These are phyloP conservation scores for Steinernema carpocapsae DNA, from an alignment of 2,888 invertebrate genomes.

Conservation along the genomic window DNA sequence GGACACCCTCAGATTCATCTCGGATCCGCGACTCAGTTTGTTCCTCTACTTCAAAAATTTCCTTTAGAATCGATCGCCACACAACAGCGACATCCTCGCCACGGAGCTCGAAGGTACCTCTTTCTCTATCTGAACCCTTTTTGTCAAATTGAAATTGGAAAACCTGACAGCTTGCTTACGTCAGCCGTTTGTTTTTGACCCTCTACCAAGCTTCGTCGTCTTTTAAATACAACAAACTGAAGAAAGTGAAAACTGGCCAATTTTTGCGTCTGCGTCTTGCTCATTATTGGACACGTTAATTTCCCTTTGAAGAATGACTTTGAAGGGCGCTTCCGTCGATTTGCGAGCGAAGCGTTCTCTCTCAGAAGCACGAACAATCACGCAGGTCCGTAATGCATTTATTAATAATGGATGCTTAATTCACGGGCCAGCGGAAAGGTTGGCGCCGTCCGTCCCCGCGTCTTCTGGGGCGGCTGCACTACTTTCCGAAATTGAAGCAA, in stretches of 20 bases:
- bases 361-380: slow-evolving; percentile 1
- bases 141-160: neutral
- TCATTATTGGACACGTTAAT: slow-evolving; percentile 15
- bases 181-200: neutral
- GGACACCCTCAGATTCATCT: neutral
- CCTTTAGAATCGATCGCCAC: slow-evolving; percentile 8
- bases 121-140: neutral
- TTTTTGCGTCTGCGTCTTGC: neutral
- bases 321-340: slow-evolving; percentile 19
- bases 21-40: neutral
- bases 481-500: too few relatives aligned
- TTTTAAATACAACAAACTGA: neutral
- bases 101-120: slow-evolving; percentile 28
- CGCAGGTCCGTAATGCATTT: slow-evolving; percentile 23
- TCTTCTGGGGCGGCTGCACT: too few relatives aligned
- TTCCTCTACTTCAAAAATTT: neutral
- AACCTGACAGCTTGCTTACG: neutral
- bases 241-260: neutral
- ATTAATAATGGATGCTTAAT: slow-evolving; percentile 15
- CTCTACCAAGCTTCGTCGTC: neutral
- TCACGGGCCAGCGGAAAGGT: neutral
- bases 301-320: neutral
- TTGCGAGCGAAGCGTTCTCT: neutral
- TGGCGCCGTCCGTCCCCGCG: neutral
- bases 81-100: neutral